Evolutionary conservation across 2,797 vertebrate genomes (phyloP).

Genomic region (Pseudochaenichthys georgianus): DNA sequence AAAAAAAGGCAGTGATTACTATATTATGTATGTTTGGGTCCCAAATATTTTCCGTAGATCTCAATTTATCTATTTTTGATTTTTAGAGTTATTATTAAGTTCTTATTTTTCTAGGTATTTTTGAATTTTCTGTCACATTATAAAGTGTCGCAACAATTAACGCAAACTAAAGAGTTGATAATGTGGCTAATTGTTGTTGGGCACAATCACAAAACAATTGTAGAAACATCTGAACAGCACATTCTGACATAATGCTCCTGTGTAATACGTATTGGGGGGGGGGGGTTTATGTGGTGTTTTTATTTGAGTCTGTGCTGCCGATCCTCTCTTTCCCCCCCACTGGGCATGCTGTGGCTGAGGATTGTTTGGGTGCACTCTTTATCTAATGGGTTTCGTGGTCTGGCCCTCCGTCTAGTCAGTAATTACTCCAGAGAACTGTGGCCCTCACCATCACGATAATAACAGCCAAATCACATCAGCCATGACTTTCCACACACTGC

Average conservation of each 20-base stretch:
- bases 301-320: slow-evolving; percentile 47
- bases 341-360: slow-evolving; percentile 60
- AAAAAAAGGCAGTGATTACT: neutral
- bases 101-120: neutral
- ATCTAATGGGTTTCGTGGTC: slow-evolving; percentile 79
- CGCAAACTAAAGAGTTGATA: slow-evolving; percentile 6
- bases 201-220: slow-evolving; percentile 6
- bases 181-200: neutral
- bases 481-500: slow-evolving; percentile 79
- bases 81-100: too few relatives aligned
- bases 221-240: slow-evolving; percentile 25
- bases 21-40: neutral
- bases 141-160: slow-evolving; percentile 1
- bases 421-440: slow-evolving; percentile 81
- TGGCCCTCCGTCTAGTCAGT: slow-evolving; percentile 69
- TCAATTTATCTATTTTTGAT: neutral
- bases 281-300: slow-evolving; percentile 20
- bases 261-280: neutral
- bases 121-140: neutral
- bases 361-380: slow-evolving; percentile 79
- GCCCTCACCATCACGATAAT: slow-evolving; percentile 72
- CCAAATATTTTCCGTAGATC: neutral
- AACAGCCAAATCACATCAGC: slow-evolving; percentile 81
- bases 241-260: slow-evolving; percentile 39
- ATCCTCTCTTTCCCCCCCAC: slow-evolving; percentile 56